phyloP scores from a whole-genome alignment of 2,888 invertebrate species.

The Caenorhabditis afra region DNA sequence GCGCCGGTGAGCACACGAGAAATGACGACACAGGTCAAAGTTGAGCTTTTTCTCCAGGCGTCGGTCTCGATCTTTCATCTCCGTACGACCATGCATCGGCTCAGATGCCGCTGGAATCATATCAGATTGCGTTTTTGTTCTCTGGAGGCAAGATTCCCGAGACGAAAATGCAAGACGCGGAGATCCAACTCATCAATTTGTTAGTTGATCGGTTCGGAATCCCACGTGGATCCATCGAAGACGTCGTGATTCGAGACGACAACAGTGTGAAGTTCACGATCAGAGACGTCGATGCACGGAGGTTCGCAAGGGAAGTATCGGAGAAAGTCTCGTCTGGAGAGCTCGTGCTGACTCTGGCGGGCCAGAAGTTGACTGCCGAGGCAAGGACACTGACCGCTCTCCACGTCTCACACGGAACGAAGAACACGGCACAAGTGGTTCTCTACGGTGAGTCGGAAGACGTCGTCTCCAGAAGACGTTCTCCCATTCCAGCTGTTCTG shows the following conservation, averaged over 20 bases:
- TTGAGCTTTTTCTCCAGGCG: conserved; percentile 56
- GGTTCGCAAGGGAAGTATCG: conserved; percentile 69
- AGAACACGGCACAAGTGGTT: conserved; percentile 54
- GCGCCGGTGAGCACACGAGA: conserved; percentile 43
- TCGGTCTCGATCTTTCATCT: conserved; percentile 65
- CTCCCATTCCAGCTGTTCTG: conserved; percentile 63
- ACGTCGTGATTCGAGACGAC: conserved; percentile 69
- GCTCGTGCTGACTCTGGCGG: conserved; percentile 60
- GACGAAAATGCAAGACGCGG: conserved; percentile 60
- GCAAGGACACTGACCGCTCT: conserved; percentile 67
- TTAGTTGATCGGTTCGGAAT: conserved; percentile 56
- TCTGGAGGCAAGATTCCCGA: conserved; percentile 66
- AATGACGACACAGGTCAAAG: background rate
- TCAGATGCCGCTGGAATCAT: conserved; percentile 56
- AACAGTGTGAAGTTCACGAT: conserved; percentile 72
- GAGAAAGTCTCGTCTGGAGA: conserved; percentile 67
- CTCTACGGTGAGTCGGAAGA: conserved; percentile 60
- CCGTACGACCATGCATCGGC: conserved; percentile 63
- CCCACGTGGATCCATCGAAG: conserved; percentile 59
- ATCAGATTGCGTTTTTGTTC: conserved; percentile 72
- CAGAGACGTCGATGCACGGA: conserved; percentile 66
- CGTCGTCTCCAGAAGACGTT: background rate
- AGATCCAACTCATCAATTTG: conserved; percentile 49
- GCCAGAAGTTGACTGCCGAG: conserved; percentile 65
- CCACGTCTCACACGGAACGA: conserved; percentile 49